Conservation (phyloP, 2,797 vertebrate species). For the Enteromius paludinosus region DNA sequence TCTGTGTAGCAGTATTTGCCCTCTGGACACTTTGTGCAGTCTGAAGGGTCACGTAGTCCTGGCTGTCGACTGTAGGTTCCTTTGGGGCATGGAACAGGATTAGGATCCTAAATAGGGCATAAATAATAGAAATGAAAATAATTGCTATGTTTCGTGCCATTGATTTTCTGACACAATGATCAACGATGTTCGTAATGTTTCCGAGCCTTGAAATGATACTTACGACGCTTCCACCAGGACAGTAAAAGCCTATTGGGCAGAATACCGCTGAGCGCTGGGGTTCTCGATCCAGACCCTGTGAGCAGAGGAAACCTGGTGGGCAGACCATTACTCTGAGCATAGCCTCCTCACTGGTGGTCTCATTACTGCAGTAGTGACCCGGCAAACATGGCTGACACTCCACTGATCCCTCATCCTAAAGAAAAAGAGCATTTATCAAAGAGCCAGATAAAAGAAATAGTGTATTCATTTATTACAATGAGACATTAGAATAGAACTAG, state of each 20-base stretch:
- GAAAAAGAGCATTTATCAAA: slow-evolving; percentile 32
- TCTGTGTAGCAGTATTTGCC: slow-evolving; percentile 85
- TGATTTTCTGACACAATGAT: slow-evolving; percentile 30
- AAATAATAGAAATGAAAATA: slow-evolving; percentile 2
- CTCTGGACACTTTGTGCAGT: slow-evolving; percentile 81
- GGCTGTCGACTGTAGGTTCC: slow-evolving; percentile 82
- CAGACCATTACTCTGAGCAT: slow-evolving; percentile 87
- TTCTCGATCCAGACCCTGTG: slow-evolving; percentile 80
- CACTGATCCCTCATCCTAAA: slow-evolving; percentile 82
- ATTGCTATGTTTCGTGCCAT: slow-evolving; percentile 5
- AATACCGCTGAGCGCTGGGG: slow-evolving; percentile 81
- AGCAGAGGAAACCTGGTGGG: slow-evolving; percentile 87
- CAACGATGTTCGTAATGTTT: slow-evolving; percentile 3
- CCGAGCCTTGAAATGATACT: slow-evolving; percentile 65
- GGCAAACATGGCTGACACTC: slow-evolving; percentile 82
- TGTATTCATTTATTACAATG: not conserved
- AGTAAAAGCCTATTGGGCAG: slow-evolving; percentile 89
- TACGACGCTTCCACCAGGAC: slow-evolving; percentile 82
- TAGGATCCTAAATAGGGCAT: slow-evolving; percentile 72
- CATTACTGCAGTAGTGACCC: slow-evolving; percentile 87
- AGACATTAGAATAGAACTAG: not conserved
- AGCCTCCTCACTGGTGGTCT: slow-evolving; percentile 84
- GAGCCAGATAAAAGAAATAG: not conserved
- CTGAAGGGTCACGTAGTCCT: slow-evolving; percentile 79
- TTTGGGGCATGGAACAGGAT: slow-evolving; percentile 84